Conservation (phyloP, 1,140 invertebrate genomes). For the Bombus waltoni region DNA sequence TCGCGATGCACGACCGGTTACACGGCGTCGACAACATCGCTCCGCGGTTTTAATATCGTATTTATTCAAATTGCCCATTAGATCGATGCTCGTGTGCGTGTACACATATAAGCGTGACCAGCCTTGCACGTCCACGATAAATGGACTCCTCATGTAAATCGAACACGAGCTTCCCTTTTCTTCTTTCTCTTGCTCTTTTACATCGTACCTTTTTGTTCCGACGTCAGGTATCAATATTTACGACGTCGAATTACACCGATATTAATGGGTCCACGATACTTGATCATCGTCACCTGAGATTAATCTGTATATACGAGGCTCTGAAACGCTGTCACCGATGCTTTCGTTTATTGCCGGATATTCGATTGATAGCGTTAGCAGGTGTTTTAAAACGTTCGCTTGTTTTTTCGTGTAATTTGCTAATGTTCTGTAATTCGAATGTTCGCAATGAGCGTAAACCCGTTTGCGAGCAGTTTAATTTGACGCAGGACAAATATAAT, state of each 20-base stretch:
- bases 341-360: neutral
- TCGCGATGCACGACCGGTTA: slow-evolving; percentile 50
- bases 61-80: slow-evolving; percentile 68
- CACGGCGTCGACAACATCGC: slow-evolving; percentile 53
- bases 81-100: neutral
- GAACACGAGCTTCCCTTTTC: slow-evolving; percentile 18
- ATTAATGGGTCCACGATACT: slow-evolving; percentile 21
- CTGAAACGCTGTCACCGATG: neutral
- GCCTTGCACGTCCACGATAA: slow-evolving; percentile 39
- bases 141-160: slow-evolving; percentile 65
- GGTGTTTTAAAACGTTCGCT: neutral
- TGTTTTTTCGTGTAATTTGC: neutral
- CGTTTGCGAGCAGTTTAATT: neutral
- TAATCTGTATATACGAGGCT: neutral
- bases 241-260: slow-evolving; percentile 46
- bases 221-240: slow-evolving; percentile 54
- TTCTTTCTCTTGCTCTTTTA: too few species aligned
- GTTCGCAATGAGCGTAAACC: neutral
- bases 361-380: too few species aligned
- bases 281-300: slow-evolving; percentile 36
- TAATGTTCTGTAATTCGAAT: neutral
- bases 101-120: neutral
- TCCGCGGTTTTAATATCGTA: slow-evolving; percentile 60
- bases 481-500: neutral
- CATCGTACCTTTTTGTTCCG: slow-evolving; percentile 7